phyloP scores from a whole-genome alignment of 2,113 vertebrate species.

The Burhinus oedicnemus region DNA sequence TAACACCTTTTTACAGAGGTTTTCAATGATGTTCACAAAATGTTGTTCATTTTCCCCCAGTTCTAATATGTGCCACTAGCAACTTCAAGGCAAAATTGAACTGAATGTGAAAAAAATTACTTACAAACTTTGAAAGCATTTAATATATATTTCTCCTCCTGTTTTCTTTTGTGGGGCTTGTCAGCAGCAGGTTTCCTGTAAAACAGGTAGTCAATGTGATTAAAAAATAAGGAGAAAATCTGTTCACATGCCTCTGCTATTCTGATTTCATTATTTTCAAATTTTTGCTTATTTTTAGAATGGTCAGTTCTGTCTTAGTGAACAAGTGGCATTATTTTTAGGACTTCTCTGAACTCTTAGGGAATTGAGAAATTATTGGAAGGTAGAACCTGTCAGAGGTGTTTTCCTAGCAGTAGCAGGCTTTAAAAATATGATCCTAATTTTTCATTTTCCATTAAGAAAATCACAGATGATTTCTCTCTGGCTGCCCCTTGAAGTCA shows the following conservation, averaged over 20 bases:
- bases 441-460: conserved; percentile 26
- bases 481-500: background rate
- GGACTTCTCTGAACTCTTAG: background rate
- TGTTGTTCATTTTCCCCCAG: background rate
- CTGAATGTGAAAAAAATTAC: background rate
- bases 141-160: background rate
- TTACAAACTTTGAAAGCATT: background rate
- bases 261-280: background rate
- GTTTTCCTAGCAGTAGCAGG: background rate
- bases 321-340: background rate
- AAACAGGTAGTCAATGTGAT: background rate
- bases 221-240: background rate
- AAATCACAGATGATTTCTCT: background rate
- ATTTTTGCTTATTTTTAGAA: background rate
- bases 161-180: background rate
- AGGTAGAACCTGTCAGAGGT: background rate
- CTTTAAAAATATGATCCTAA: background rate
- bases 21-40: background rate
- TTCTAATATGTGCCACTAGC: background rate
- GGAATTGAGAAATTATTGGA: background rate
- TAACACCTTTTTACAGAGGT: background rate
- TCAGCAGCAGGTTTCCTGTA: background rate
- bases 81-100: background rate
- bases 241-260: background rate
- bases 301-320: background rate